A percentile compares a stretch with the other conserved stretches of the same genome.
These are phyloP conservation scores for Eciton burchellii DNA, from an alignment of 1,140 invertebrate species.

Conservation along the genomic window DNA sequence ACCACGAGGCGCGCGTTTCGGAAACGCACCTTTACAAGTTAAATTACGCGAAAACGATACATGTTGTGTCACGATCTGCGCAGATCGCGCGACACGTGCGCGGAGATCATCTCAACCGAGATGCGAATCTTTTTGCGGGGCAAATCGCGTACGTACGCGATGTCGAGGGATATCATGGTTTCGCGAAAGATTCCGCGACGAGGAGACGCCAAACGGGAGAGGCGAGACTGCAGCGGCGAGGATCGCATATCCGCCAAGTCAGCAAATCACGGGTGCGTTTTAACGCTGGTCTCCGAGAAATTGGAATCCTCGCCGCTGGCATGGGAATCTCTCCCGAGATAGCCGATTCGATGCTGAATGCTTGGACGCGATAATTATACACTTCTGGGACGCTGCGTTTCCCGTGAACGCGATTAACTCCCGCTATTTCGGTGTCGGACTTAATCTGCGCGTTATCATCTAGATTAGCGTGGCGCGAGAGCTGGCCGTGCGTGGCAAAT, in stretches of 20 bases:
- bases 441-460: slow-evolving; percentile 79
- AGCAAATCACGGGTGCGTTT: slow-evolving; percentile 44
- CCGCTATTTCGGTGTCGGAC: slow-evolving; percentile 75
- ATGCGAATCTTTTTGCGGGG: slow-evolving; percentile 3
- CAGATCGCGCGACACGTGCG: no score
- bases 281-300: slow-evolving; percentile 48
- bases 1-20: no score
- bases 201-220: background rate
- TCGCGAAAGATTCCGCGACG: slow-evolving; percentile 8
- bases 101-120: no score
- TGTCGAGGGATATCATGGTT: background rate
- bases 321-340: slow-evolving; percentile 52
- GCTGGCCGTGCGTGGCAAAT: slow-evolving; percentile 40
- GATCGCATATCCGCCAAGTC: slow-evolving; percentile 41
- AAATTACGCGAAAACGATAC: no score
- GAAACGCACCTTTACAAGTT: no score
- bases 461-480: slow-evolving; percentile 73
- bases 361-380: slow-evolving; percentile 72
- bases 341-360: slow-evolving; percentile 51
- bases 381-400: slow-evolving; percentile 69
- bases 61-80: no score
- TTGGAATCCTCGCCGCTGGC: slow-evolving; percentile 32
- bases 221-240: slow-evolving; percentile 36
- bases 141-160: background rate
- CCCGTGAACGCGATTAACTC: slow-evolving; percentile 75